phyloP scores from a whole-genome alignment of 2,113 vertebrate species.

The Dicentrarchus labrax region DNA sequence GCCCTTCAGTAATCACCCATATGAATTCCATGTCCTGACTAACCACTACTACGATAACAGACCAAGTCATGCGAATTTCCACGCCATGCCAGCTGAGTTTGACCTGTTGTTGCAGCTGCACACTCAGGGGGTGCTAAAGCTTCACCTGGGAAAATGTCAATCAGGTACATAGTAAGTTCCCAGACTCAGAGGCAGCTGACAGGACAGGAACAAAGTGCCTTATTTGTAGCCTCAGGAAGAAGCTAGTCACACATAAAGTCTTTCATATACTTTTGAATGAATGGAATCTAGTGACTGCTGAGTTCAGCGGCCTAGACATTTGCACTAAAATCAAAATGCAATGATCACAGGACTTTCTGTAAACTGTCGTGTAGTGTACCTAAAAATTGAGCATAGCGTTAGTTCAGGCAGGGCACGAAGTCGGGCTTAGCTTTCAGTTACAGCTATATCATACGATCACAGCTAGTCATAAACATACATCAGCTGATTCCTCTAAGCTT shows the following conservation, averaged over 20 bases:
- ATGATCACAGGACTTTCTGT: not conserved
- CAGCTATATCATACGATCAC: no score
- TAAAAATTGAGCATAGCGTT: no score
- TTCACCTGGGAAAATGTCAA: constrained; percentile 90
- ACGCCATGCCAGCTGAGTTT: constrained; percentile 95
- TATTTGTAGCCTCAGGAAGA: constrained; percentile 18
- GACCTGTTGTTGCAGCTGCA: constrained; percentile 90
- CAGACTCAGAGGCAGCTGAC: not conserved
- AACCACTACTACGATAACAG: constrained; percentile 96
- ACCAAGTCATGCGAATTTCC: constrained; percentile 86
- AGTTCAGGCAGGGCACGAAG: no score
- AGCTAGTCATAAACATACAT: no score
- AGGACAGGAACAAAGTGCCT: constrained; percentile 12
- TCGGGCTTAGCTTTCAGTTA: no score
- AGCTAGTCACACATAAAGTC: not conserved
- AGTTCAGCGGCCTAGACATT: constrained; percentile 26
- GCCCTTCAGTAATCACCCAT: constrained; percentile 89
- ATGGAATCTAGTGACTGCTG: not conserved
- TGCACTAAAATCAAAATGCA: constrained; percentile 56
- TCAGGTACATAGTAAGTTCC: constrained; percentile 23
- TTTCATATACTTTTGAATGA: not conserved
- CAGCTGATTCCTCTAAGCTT: no score
- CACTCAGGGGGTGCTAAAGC: constrained; percentile 88
- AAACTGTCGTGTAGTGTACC: not conserved
- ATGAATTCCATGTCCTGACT: constrained; percentile 81